Evolutionary conservation across 1,140 invertebrate genomes (phyloP).

Genomic region (Trichonephila inaurata): DNA sequence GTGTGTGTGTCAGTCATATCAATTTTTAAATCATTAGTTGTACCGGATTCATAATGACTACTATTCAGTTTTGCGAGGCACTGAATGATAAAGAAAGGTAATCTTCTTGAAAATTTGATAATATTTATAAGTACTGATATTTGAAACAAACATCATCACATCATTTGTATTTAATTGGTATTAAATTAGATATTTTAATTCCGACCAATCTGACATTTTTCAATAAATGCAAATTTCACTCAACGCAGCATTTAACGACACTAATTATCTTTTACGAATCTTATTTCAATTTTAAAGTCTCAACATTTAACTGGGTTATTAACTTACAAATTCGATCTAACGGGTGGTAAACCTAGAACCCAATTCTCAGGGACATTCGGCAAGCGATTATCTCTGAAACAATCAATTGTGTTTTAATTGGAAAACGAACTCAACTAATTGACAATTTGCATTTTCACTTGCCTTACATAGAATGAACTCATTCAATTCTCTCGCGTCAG

Average conservation of each 20-base stretch:
- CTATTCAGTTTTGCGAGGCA: too few species aligned
- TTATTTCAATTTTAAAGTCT: not conserved
- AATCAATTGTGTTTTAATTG: conserved; percentile 24
- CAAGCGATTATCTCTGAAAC: not conserved
- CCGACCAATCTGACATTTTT: not conserved
- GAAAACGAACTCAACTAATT: conserved; percentile 17
- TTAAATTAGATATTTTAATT: too few species aligned
- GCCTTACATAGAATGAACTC: not conserved
- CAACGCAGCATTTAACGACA: not conserved
- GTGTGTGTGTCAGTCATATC: too few species aligned
- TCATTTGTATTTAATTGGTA: too few species aligned
- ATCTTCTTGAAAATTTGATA: too few species aligned
- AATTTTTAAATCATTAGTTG: too few species aligned
- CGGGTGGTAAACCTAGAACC: not conserved
- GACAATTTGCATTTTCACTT: conserved; percentile 22
- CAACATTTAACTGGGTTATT: not conserved
- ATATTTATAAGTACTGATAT: too few species aligned
- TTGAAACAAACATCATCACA: too few species aligned
- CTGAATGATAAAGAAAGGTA: too few species aligned
- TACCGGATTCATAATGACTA: too few species aligned
- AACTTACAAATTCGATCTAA: not conserved
- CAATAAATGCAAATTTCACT: not conserved
- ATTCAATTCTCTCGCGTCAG: not conserved
- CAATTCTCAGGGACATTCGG: not conserved
- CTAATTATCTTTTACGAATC: not conserved